Conservation (phyloP, 2,113 vertebrate genomes). For the Balaeniceps rex region DNA sequence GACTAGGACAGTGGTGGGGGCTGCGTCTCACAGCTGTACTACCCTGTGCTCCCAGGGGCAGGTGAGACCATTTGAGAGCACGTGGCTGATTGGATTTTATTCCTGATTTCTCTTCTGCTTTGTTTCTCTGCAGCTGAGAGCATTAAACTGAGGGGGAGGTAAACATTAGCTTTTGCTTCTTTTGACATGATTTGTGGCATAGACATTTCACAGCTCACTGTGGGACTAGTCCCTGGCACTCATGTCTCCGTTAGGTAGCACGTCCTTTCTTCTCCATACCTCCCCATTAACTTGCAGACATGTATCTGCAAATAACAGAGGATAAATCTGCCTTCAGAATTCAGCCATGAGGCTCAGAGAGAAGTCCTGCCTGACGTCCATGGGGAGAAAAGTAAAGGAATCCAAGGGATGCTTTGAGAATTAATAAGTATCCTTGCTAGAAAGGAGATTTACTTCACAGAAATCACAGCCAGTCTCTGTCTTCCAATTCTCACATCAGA, state of each 20-base stretch:
- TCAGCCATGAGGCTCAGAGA: not conserved
- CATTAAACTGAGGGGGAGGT: not conserved
- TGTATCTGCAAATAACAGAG: not conserved
- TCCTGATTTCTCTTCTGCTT: not conserved
- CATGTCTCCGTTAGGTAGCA: not conserved
- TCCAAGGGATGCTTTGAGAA: not conserved
- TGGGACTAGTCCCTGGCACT: not conserved
- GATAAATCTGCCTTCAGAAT: not conserved
- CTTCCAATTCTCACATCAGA: not conserved
- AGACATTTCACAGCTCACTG: not conserved
- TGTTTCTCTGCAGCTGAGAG: not conserved
- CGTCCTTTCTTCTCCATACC: not conserved
- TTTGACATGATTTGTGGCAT: not conserved
- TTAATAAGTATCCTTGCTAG: not conserved
- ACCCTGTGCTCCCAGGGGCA: not conserved
- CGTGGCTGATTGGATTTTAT: not conserved
- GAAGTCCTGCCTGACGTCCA: not conserved
- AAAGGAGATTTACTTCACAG: not conserved
- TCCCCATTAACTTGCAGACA: not conserved
- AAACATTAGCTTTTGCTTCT: not conserved
- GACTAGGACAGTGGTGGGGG: not conserved
- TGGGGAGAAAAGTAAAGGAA: not conserved
- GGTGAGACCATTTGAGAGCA: not conserved
- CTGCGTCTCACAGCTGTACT: not conserved
- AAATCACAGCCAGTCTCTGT: not conserved